Evolutionary conservation across 2,797 vertebrate species (phyloP), one percentile per base, ranked within the genome.

Genomic region (Cichlasoma orientale): DNA sequence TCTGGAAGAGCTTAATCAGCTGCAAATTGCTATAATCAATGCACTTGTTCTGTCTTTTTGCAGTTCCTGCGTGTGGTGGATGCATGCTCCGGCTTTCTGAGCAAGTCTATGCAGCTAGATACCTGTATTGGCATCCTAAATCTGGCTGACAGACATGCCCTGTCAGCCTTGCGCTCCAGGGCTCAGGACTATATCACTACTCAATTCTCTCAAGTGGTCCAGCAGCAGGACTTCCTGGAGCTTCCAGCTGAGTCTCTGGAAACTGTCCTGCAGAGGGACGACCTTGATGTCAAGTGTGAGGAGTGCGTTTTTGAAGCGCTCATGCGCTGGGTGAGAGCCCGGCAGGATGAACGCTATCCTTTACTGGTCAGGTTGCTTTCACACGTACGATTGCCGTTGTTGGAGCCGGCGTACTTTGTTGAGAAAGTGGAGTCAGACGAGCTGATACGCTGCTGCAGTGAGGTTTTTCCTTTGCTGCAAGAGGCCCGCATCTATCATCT

Each of bases 1-100:
- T 29, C 50, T 68, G 61, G 41, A 29, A 12, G 25, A 52, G 25
- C 25, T 14, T 52, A 52, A 31, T 50, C 63, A 68, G 25, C 1
- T 31, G 31, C 41, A 69, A 53, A 18, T 44, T 13, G 8, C 5
- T 13, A 4, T 55, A 41, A 61, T 55, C 5, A 4, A 21, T 13
- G 1, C 57, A 12, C 10, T 74, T 19, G 4, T 33, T 23, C 66
- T 72, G 10, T 56, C 84, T 44, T 70, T 73, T 55, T 56, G 10
- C 72, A 99, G 98, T 99, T 99, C 86, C 92, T 97, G 18, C 96
- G 97, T 70, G 96, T 99, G 92, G 97, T 99, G 41, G 98, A 99
- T 5, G 97, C 97, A 1, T 99, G 98, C 36, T 93, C 97, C 56
- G 93, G 82, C 79, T 99, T 98, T 75, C 96, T 99, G 76, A 96